Conservation (phyloP, 2,888 invertebrate genomes). For the Poecilobothrus nobilitatus region DNA sequence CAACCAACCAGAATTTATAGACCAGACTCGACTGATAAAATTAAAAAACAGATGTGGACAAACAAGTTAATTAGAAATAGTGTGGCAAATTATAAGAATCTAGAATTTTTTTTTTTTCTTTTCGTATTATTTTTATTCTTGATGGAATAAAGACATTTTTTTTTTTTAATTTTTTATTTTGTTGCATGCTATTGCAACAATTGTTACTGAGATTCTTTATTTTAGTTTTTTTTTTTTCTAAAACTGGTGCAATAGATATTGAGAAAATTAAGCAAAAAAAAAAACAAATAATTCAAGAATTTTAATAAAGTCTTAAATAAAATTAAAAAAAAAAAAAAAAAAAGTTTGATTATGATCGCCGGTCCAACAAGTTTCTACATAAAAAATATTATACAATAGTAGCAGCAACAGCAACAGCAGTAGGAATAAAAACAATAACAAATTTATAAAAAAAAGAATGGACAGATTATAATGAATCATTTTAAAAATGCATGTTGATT, state of each 20-base stretch:
- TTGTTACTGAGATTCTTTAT: too few species aligned
- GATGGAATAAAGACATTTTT: neutral
- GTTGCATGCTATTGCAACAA: neutral
- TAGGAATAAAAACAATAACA: neutral
- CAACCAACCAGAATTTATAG: too few species aligned
- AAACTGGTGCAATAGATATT: too few species aligned
- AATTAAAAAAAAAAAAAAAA: neutral
- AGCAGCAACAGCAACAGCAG: neutral
- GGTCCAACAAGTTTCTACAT: neutral
- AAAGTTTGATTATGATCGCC: neutral
- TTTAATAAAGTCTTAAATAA: constrained; percentile 1
- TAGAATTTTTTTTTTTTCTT: too few species aligned
- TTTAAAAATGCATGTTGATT: constrained; percentile 2
- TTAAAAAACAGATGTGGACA: neutral
- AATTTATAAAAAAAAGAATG: neutral
- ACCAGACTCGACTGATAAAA: too few species aligned
- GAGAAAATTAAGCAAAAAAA: too few species aligned
- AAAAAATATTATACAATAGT: neutral
- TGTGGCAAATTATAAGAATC: neutral
- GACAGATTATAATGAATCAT: neutral
- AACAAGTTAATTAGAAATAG: constrained; percentile 3
- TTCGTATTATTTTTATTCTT: too few species aligned
- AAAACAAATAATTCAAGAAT: neutral
- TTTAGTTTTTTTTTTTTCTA: too few species aligned
- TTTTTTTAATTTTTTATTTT: neutral